These are phyloP conservation scores for Lysandra bellargus DNA, from an alignment of 2,888 invertebrate species.

Conservation along the genomic window DNA sequence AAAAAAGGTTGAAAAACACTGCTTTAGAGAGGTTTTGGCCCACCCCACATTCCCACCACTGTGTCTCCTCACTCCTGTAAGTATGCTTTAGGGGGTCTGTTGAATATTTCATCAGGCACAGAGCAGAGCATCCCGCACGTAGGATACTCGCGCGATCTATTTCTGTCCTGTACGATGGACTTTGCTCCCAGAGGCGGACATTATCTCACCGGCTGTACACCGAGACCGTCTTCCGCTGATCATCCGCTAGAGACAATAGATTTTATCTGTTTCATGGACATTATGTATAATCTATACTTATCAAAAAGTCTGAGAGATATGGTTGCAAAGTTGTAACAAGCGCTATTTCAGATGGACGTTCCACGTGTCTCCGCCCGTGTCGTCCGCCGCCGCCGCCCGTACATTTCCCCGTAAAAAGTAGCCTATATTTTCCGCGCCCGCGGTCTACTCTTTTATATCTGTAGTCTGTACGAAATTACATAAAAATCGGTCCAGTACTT, in stretches of 20 bases:
- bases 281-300: background rate
- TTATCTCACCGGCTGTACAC: conserved; percentile 58
- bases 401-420: background rate
- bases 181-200: conserved; percentile 55
- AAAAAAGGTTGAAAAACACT: too few relatives aligned
- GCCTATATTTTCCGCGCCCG: background rate
- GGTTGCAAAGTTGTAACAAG: background rate
- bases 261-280: background rate
- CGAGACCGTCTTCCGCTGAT: conserved; percentile 53
- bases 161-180: conserved; percentile 51
- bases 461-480: too few relatives aligned
- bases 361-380: background rate
- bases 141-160: conserved; percentile 39
- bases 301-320: background rate
- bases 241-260: conserved; percentile 45
- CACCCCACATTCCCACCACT: too few relatives aligned
- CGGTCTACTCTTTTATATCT: too few relatives aligned
- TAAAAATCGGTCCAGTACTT: too few relatives aligned
- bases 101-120: background rate
- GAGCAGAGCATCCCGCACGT: background rate
- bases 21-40: too few relatives aligned
- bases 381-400: too few relatives aligned
- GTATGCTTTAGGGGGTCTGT: background rate
- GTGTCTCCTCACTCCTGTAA: too few relatives aligned
- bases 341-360: background rate